Base-by-base conservation (phyloP, 1,140 invertebrate genomes). In the Mercenaria mercenaria region DNA sequence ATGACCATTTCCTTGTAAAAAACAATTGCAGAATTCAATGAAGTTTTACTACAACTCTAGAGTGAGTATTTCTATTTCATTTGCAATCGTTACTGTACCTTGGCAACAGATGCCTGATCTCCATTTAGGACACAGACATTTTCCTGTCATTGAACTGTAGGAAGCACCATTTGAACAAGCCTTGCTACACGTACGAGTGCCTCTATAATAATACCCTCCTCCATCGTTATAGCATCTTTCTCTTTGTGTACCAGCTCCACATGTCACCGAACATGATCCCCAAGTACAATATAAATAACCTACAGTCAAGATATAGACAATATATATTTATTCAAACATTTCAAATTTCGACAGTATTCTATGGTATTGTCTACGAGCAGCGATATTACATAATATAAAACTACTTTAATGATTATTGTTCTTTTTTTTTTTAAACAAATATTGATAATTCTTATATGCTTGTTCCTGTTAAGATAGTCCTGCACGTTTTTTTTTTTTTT, bases 211-310 rank as follows among this genome's bases (percentile, higher is more conserved):
- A 34, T 1, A 43, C 23, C 29, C 39, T 43, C 72, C 20, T n/a
- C 15, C 29, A n/a, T n/a, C n/a, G n/a, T n/a, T n/a, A n/a, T n/a
- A n/a, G 11, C 26, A 18, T 15, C 72, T 8, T 10, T 26, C 8
- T 76, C 72, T 76, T 29, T 26, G 72, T 50, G 37, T 43, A 8
- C 72, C 72, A 13, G 37, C 72, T 43, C 72, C 72, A 29, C 72
- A 76, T 41, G 39, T 10, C 10, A 15, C 2, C 43, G 72, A 76
- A 37, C 72, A 76, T 2, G 72, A 76, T 13, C 72, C 37, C 72
- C 72, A 76, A 34, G 43, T 47, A 47, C 18, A 47, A 10, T 10
- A 18, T 47, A 47, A 8, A 8, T 10, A 47, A 10, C 18, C 18
- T 10, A 47, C 8, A 47, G 8, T 47, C 18, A 47, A 18, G 18